Base-by-base conservation (phyloP, 2,797 vertebrate genomes). In the Melanotaenia boesemani region DNA sequence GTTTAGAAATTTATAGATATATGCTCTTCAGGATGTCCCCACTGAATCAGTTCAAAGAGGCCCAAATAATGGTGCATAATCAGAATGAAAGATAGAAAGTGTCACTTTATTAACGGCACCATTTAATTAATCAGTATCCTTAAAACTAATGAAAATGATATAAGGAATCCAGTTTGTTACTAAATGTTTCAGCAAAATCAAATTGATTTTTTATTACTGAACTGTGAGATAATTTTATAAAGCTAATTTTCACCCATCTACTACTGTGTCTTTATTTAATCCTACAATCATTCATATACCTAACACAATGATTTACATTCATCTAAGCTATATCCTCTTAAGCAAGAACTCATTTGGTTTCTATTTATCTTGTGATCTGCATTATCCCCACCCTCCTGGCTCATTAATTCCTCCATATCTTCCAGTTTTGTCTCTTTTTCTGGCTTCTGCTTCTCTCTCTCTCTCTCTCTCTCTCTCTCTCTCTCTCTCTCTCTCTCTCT, bases 311-410 rank as follows among this genome's bases (percentile, higher is more conserved):
- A 71, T 48, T 34, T 8, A 39, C 34, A 67, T 61, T 32, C 7
- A 71, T 34, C 52, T 56, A 22, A 2, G 26, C 44, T 1, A 18
- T 65, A n/a, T 74, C 63, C 24, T 58, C 62, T 66, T 63, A 59
- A 77, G 58, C 63, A 73, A 79, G 18, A 76, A 65, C 57, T 60
- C 24, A 57, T 77, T 83, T 71, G 30, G 7, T 52, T 78, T 74
- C 68, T 66, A 75, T 84, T 78, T 65, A 75, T 50, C 1, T 18
- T 28, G 10, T 61, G 61, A 76, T 81, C 79, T 73, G 46, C 55
- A 76, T 79, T 12, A 65, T 77, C 69, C 60, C 63, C 65, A 52
- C 56, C 52, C 22, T 72, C 24, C 63, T 63, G 18, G 30, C 62
- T 70, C n/a, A 61, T 65, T n/a, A 2, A 4, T 48, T n/a, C 5